Base-by-base conservation (phyloP, 2,797 vertebrate species). In the Mormyrus proboscirostris region DNA sequence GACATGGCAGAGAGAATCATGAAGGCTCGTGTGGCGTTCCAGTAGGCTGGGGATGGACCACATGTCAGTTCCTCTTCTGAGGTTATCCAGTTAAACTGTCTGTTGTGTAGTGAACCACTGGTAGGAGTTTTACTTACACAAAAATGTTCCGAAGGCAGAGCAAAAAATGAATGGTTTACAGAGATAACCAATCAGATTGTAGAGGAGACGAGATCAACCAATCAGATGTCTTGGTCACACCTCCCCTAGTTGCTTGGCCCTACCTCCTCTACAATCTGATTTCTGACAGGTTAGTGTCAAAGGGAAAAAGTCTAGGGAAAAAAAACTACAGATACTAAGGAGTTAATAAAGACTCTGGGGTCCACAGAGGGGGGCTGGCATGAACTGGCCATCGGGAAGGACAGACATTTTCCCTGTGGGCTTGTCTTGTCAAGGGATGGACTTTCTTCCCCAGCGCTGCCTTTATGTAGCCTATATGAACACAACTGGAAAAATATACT, bases 1-100 rank as follows among this genome's bases (percentile, higher is more conserved):
- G 95, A 94, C 92, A 96, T 92, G n/a, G 95, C 93, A 0, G 96
- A 95, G 89, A 97, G 94, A 92, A 97, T 96, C 96, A 96, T 97
- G 92, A 96, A 96, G 88, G 96, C 96, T 8, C 96, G 93, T 0
- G 95, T 96, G 50, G 96, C 95, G 0, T 96, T 97, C 96, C 96
- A 96, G 89, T 96, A 96, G 0, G 95, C 96, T 96, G 86, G 4
- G 76, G 41, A 87, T 50, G 55, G 90, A 41, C 41, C 41, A 47
- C 76, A 82, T 82, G 76, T 84, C 7, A 84, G 44, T 50, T n/a
- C 14, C 41, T 10, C 82, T 25, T 44, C 14, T 2, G 2, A 41
- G 73, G 16, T 79, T n/a, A 44, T 38, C 29, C 4, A 41, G 33
- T 38, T 76, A 76, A 76, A 41, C 12, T 33, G 12, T 38, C 69